Percentiles rank a stretch among this genome's conserved stretches.
Conservation (phyloP, 2,797 vertebrate species). For the Amazonetta brasiliensis region DNA sequence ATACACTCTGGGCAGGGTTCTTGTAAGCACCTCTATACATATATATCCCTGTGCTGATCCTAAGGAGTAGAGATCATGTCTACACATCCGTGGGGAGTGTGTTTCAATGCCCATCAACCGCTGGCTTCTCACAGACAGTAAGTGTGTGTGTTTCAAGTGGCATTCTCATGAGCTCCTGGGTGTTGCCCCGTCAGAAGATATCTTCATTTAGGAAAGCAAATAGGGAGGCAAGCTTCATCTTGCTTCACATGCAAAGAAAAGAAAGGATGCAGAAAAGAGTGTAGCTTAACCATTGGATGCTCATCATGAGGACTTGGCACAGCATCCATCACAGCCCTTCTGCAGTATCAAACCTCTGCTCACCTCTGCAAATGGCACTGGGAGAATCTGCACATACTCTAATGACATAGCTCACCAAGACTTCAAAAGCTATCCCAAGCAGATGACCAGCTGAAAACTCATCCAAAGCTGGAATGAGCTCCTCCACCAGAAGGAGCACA, state of each 20-base stretch:
- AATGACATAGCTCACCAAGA: background rate
- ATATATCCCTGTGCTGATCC: background rate
- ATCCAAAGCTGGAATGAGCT: background rate
- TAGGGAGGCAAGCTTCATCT: background rate
- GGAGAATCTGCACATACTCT: background rate
- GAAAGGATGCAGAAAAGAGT: background rate
- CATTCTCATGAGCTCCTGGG: background rate
- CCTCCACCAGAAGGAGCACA: background rate
- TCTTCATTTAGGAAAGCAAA: background rate
- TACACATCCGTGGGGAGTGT: rapidly evolving
- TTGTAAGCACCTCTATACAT: background rate
- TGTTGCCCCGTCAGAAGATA: background rate
- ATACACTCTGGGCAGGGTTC: background rate
- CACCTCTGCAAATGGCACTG: background rate
- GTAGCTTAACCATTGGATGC: background rate
- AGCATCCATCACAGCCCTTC: background rate
- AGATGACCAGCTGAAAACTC: background rate
- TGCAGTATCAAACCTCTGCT: background rate
- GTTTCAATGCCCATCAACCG: background rate
- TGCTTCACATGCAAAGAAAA: background rate
- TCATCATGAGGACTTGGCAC: background rate
- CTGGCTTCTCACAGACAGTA: background rate
- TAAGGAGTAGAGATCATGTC: background rate
- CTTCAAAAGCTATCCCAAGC: background rate
- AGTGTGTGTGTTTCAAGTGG: background rate